phyloP scores from a whole-genome alignment of 1,140 invertebrate species.

The Rhagoletis zephyria region DNA sequence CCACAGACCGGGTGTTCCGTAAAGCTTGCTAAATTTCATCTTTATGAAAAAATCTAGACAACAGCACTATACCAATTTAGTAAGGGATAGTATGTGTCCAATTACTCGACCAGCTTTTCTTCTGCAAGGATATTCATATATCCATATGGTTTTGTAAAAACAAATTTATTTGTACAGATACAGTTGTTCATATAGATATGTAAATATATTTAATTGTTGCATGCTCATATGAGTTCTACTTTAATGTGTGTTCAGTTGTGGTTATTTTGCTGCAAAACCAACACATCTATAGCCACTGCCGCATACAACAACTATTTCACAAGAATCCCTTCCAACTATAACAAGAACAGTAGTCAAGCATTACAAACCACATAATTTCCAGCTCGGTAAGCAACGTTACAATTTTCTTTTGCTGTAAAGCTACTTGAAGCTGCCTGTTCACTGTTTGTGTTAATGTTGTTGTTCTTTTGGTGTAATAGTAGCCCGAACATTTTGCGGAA shows the following conservation, averaged over 20 bases:
- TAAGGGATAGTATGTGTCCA: no score
- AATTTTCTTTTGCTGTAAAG: slow-evolving; percentile 20
- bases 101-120: no score
- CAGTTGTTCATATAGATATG: no score
- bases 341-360: neutral
- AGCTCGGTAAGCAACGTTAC: slow-evolving; percentile 48
- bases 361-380: slow-evolving; percentile 37
- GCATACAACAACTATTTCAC: slow-evolving; percentile 1
- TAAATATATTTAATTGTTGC: slow-evolving; percentile 4
- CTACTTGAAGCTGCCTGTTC: neutral
- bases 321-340: neutral
- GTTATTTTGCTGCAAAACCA: slow-evolving; percentile 45
- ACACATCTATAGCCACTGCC: neutral
- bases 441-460: neutral
- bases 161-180: no score
- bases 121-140: no score
- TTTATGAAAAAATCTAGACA: no score
- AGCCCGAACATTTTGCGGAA: slow-evolving; percentile 15
- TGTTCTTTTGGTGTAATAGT: neutral
- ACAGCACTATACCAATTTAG: no score
- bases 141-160: no score
- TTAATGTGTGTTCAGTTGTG: slow-evolving; percentile 48
- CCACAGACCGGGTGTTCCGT: no score
- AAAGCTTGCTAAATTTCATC: no score
- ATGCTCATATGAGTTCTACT: slow-evolving; percentile 39